Percentiles rank a stretch among this genome's conserved stretches.
These are phyloP conservation scores for Notodonta dromedarius DNA, from an alignment of 2,888 invertebrate species.

Conservation along the genomic window DNA sequence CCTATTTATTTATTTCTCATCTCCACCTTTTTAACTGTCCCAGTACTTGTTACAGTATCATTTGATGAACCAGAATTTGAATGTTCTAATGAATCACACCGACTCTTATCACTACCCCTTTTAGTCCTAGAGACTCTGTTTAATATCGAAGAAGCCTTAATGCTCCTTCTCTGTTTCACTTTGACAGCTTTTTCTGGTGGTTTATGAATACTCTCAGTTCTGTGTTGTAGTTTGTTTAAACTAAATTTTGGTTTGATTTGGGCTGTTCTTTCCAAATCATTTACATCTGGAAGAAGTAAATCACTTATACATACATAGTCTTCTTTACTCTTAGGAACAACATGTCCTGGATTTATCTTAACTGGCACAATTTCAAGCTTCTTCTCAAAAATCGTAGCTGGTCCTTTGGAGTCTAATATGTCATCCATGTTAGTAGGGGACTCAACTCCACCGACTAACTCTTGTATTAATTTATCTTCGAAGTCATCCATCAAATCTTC, in stretches of 20 bases:
- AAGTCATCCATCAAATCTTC: constrained; percentile 63
- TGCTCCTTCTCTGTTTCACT: constrained; percentile 64
- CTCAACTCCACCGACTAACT: constrained; percentile 75
- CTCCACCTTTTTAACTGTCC: constrained; percentile 73
- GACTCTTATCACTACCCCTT: constrained; percentile 48
- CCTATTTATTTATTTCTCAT: constrained; percentile 43
- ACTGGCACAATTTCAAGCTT: constrained; percentile 77
- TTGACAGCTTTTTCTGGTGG: constrained; percentile 75
- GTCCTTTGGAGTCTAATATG: constrained; percentile 74
- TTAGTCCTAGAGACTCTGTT: constrained; percentile 58
- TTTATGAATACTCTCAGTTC: constrained; percentile 74
- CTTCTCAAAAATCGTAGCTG: constrained; percentile 68
- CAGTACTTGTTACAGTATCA: constrained; percentile 80
- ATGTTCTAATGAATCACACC: constrained; percentile 67
- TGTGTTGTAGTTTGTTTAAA: constrained; percentile 69
- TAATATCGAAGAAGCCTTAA: constrained; percentile 61
- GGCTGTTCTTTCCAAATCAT: constrained; percentile 67
- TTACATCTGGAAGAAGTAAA: constrained; percentile 67
- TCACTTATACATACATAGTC: constrained; percentile 73
- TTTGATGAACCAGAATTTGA: constrained; percentile 85
- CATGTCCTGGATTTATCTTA: constrained; percentile 62
- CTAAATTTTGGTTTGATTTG: constrained; percentile 77
- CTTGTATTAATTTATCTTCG: constrained; percentile 75
- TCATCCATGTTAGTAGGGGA: constrained; percentile 67
- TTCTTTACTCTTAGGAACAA: constrained; percentile 59